Percentiles rank a stretch among this genome's conserved stretches.
Conservation (phyloP, 1,140 invertebrate species). For the Steinernema khuongi region DNA sequence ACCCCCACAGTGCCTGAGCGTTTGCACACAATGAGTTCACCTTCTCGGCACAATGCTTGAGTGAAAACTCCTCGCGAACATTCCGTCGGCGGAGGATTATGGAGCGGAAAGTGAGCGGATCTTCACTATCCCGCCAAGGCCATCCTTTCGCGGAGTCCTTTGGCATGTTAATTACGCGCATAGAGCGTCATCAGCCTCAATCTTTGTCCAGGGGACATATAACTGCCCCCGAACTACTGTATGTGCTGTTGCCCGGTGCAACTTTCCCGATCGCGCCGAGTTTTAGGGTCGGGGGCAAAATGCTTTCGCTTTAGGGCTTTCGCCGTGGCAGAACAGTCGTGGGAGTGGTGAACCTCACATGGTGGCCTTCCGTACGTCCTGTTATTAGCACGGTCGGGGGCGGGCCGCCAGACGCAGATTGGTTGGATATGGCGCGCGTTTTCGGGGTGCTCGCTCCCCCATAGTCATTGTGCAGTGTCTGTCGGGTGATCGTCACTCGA, state of each 20-base stretch:
- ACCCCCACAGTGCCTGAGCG: neutral
- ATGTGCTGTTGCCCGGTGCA: no score
- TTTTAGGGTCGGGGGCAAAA: neutral
- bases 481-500: constrained; percentile 5
- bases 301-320: neutral
- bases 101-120: neutral
- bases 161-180: constrained; percentile 2
- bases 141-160: neutral
- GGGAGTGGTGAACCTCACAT: neutral
- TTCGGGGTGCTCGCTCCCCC: neutral
- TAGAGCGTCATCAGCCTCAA: neutral
- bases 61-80: neutral
- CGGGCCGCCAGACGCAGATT: constrained; percentile 13
- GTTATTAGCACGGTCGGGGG: constrained; percentile 1
- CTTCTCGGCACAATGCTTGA: constrained; percentile 5
- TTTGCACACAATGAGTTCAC: neutral
- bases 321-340: neutral
- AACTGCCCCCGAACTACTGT: neutral
- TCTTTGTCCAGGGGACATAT: neutral
- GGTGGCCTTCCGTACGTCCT: neutral
- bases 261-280: neutral
- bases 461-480: constrained; percentile 11
- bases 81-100: neutral
- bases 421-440: neutral
- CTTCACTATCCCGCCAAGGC: neutral